phyloP scores from a whole-genome alignment of 2,797 vertebrate species.

The Aythya fuligula region DNA sequence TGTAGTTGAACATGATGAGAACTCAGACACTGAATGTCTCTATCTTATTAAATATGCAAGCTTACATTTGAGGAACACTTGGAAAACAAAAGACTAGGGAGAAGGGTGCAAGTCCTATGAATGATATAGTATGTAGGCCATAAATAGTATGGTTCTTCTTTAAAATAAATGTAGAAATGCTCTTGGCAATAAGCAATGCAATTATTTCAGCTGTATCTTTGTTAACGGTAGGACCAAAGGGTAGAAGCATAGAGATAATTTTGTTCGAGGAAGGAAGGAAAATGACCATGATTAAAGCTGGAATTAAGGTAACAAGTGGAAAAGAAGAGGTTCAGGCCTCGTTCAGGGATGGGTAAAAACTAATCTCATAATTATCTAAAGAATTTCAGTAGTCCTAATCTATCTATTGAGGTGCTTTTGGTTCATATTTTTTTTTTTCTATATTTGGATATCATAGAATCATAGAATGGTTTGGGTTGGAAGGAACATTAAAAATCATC shows the following conservation, averaged over 20 bases:
- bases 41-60: neutral
- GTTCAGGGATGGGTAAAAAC: neutral
- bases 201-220: neutral
- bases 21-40: neutral
- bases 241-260: neutral
- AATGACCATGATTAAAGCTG: neutral
- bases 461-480: too few relatives aligned
- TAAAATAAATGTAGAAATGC: neutral
- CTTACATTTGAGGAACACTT: neutral
- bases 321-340: neutral
- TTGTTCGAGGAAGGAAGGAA: neutral
- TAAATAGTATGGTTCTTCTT: neutral
- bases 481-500: too few relatives aligned
- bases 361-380: neutral
- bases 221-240: neutral
- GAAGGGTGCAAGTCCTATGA: neutral
- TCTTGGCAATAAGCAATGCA: neutral
- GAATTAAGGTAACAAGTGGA: neutral
- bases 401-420: neutral
- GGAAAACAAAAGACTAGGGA: neutral
- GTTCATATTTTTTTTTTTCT: neutral
- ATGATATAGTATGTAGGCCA: neutral
- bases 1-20: fast-evolving
- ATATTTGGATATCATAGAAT: neutral
- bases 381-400: neutral